Base-by-base conservation (phyloP, 2,113 vertebrate genomes). In the Phycodurus eques region DNA sequence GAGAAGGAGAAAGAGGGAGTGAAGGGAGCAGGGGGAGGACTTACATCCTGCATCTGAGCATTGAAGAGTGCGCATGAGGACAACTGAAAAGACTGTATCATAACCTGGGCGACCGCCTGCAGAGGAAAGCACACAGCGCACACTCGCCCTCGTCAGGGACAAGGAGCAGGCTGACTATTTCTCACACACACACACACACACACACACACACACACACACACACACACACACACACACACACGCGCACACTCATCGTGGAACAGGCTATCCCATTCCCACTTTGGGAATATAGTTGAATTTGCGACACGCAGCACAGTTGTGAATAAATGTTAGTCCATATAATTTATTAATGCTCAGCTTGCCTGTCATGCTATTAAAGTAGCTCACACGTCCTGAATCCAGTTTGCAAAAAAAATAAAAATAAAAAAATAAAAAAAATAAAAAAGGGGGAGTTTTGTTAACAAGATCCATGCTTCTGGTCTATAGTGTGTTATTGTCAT, bases 1-100 rank as follows among this genome's bases (percentile, higher is more conserved):
- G 71, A 68, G 43, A 42, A 59, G 66, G 66, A 68, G 63, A 63
- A 27, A 60, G 49, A 67, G 64, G 31, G 14, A 35, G 71, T 53
- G 42, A 1, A 31, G 31, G 8, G 14, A 39, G 35, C 2, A 39
- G 54, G 65, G 67, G 67, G 70, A 67, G 63, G 31, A 93, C 98
- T 99, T 99, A 99, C 98, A 91, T 99, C 97, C 95, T 99, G 98
- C 94, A 99, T 95, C 92, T 95, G 95, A 90, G 96, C 97, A 94
- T 94, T 98, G 98, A 97, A 98, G 93, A 99, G 96, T 51, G 98
- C 95, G 85, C 95, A 99, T 87, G 98, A 98, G 89, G 98, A 99
- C 94, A 99, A 96, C 93, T 99, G 96, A 98, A 99, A 99, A 95
- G 98, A 99, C 93, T 97, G 98, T 94, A 99, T 96, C 98, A 99